These are phyloP conservation scores for Nyctibius bracteatus DNA, from an alignment of 2,113 vertebrate genomes.

Conservation along the genomic window DNA sequence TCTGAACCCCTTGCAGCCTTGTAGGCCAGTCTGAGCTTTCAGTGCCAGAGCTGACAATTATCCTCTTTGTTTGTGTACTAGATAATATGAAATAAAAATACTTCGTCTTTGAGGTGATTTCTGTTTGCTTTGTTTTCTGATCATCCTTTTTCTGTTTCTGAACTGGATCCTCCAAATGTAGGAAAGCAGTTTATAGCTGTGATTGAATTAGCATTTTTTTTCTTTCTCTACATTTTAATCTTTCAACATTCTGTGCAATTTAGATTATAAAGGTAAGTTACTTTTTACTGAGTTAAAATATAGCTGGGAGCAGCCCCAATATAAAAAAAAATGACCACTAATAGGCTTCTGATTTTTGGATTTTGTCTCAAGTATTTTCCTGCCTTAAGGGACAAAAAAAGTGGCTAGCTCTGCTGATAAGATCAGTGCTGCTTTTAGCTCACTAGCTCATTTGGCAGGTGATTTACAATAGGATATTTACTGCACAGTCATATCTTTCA, in stretches of 20 bases:
- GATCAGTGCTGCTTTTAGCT: background rate
- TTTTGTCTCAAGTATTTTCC: background rate
- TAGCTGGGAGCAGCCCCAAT: background rate
- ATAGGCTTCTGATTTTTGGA: background rate
- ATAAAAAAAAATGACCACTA: background rate
- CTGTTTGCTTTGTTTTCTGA: background rate
- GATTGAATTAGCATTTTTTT: background rate
- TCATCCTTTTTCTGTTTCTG: background rate
- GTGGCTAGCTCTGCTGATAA: background rate
- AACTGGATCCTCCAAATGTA: background rate
- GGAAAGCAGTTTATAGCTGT: background rate
- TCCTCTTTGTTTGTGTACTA: background rate
- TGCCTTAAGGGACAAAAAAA: background rate
- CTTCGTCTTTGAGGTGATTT: background rate
- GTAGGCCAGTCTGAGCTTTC: background rate
- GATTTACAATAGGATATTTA: slow-evolving; percentile 10
- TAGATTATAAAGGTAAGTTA: background rate
- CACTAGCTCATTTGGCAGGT: background rate
- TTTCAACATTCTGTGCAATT: background rate
- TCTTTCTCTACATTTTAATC: background rate
- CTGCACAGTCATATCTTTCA: background rate
- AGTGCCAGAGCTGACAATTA: background rate
- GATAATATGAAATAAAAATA: background rate
- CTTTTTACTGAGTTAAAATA: background rate
- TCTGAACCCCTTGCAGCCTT: background rate